Evolutionary conservation across 2,113 vertebrate genomes (phyloP), one percentile per base, ranked within the genome.

Genomic region (Colinus virginianus): DNA sequence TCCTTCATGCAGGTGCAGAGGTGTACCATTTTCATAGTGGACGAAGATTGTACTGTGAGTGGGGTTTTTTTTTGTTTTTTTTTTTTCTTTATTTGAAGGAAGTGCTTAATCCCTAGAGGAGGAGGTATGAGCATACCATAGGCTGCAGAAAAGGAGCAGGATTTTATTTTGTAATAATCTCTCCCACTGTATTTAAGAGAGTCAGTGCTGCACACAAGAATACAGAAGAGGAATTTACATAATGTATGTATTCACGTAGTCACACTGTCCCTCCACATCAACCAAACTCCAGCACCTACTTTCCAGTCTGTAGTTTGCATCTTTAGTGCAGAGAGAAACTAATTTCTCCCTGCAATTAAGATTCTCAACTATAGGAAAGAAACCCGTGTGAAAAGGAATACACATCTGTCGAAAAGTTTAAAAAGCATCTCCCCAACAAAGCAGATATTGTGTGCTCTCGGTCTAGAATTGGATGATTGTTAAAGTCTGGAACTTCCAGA

Each of bases 1-100:
- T 99, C 99, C 58, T 99, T 99, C 96, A 99, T 99, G 99, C 99
- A 99, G 95, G 98, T 99, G 71, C 98, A 99, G 96, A 98, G 98
- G 48, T 99, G 99, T 81, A 99, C 99, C 5, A 98, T 99, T 88
- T 99, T 99, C 97, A 99, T 99, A 30, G 98, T 98, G 76, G 98
- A 99, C 49, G 98, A 98, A 70, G 99, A 99, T 70, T 97, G 98
- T 53, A 96, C 98, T 43, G 99, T 99, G 94, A 98, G 98, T 98
- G 86, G 55, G 28, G 48, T 34, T 32, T 63, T 58, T 34, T 48
- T 36, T 32, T 63, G n/a, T 34, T n/a, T 58, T 2, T 13, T 46
- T 76, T 53, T 36, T 32, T 63, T n/a, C 13, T 34, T 58, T 3
- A 38, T 68, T 43, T 42, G 34, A 88, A 89, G n/a, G 53, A 46